Percentiles rank a stretch among this genome's conserved stretches.
Conservation (phyloP, 2,888 invertebrate species). For the Chrysomela aeneicollis region DNA sequence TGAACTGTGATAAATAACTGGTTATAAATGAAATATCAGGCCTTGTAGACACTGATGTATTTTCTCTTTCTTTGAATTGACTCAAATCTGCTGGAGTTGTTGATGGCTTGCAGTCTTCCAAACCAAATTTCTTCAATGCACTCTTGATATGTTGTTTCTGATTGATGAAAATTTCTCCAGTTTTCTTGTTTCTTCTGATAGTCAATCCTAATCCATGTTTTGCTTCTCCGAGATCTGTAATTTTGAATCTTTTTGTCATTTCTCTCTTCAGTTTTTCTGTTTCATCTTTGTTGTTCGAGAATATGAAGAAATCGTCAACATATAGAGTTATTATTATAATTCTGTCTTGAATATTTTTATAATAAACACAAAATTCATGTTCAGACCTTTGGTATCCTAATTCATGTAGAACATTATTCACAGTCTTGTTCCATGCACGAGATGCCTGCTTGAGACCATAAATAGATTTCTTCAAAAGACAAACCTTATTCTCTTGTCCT, state of each 20-base stretch:
- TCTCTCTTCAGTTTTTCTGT: constrained; percentile 3
- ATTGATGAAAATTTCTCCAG: constrained; percentile 8
- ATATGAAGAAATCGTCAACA: constrained; percentile 6
- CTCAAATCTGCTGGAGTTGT: constrained; percentile 4
- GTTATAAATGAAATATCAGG: constrained; percentile 5
- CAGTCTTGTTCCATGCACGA: neutral
- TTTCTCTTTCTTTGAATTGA: neutral
- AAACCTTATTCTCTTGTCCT: neutral
- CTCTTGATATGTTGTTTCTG: neutral
- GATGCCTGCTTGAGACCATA: constrained; percentile 3
- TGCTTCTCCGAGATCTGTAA: constrained; percentile 2
- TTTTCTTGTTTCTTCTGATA: constrained; percentile 4
- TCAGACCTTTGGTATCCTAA: neutral
- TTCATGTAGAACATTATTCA: neutral
- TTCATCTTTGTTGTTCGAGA: neutral
- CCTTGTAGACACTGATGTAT: neutral
- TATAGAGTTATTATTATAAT: neutral
- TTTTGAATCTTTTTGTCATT: neutral
- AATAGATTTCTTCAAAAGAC: constrained; percentile 1
- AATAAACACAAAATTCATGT: neutral
- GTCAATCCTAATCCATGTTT: neutral
- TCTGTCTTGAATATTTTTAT: neutral
- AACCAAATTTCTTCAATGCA: neutral
- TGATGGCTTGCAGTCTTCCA: constrained; percentile 3
- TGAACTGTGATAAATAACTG: constrained; percentile 1